Evolutionary conservation across 2,113 vertebrate genomes (phyloP), one percentile per base, ranked within the genome.

Genomic region (Saguinus imperator): DNA sequence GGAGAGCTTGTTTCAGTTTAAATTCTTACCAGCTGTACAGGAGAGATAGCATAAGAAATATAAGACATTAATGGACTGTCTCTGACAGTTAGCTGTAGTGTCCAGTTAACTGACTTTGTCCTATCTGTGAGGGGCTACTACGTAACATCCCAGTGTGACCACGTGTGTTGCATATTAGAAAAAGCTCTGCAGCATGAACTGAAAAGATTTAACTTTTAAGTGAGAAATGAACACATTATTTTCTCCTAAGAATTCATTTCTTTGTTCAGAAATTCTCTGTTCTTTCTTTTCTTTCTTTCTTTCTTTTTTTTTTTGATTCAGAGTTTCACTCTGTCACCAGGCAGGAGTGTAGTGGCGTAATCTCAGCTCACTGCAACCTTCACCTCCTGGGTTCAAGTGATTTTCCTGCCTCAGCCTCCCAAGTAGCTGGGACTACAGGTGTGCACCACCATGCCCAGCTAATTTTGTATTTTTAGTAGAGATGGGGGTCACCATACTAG

Each of bases 1-100:
- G 52, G 50, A 93, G 57, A 70, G 70, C n/a, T 68, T 94, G n/a
- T 85, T 96, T 96, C 10, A 23, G n/a, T 93, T 95, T 91, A 76
- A 10, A n/a, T 96, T 93, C 77, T 70, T 61, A 81, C n/a, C 48
- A 94, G 87, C 76, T 84, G 20, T 70, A 61, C 40, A 48, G 48
- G 87, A 91, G 55, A 84, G 66, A 87, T 61, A 87, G 81, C 45
- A 8, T 43, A 72, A n/a, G n/a, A 57, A n/a, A n/a, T 32, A 40
- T 37, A 76, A 76, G n/a, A 64, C 77, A 45, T 29, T 82, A 72
- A 48, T 27, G 50, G 40, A 75, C 16, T 4, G 0, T 85, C 55
- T 79, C n/a, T 88, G 77, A 96, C 61, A 81, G 32, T 82, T 80
- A 85, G 89, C 89, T 58, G n/a, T 64, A 40, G n/a, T 57, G 40